phyloP scores from a whole-genome alignment of 2,888 invertebrate genomes.

The Lissonota sp. region DNA sequence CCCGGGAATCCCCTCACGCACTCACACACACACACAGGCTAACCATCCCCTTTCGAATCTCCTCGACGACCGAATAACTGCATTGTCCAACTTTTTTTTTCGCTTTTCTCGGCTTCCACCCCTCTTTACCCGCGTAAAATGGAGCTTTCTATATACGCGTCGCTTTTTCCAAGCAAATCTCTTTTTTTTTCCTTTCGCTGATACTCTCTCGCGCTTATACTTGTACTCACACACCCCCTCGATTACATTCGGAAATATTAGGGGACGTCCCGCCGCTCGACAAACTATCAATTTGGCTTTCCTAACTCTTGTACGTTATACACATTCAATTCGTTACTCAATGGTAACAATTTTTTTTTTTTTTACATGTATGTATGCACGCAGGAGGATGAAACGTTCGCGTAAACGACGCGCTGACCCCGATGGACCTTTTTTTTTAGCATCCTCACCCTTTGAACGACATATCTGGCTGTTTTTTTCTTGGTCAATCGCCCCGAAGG shows the following conservation, averaged over 20 bases:
- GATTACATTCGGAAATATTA: constrained; percentile 84
- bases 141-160: constrained; percentile 9
- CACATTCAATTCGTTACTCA: constrained; percentile 33
- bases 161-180: constrained; percentile 48
- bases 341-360: neutral
- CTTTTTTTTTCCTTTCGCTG: constrained; percentile 63
- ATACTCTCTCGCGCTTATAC: constrained; percentile 33
- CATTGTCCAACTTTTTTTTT: constrained; percentile 79
- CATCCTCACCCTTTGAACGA: constrained; percentile 50
- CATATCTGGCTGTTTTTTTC: constrained; percentile 30
- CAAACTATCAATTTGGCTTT: constrained; percentile 83
- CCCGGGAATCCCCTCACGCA: constrained; percentile 29
- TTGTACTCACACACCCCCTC: constrained; percentile 79
- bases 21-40: constrained; percentile 8
- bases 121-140: constrained; percentile 59
- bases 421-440: constrained; percentile 42
- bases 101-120: constrained; percentile 41
- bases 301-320: constrained; percentile 59
- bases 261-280: constrained; percentile 83
- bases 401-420: constrained; percentile 60
- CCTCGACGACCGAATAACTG: constrained; percentile 74
- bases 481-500: constrained; percentile 52
- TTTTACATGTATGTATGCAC: constrained; percentile 37
- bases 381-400: constrained; percentile 56
- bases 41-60: constrained; percentile 64